phyloP scores from a whole-genome alignment of 2,113 vertebrate species.

The Ciconia boyciana region DNA sequence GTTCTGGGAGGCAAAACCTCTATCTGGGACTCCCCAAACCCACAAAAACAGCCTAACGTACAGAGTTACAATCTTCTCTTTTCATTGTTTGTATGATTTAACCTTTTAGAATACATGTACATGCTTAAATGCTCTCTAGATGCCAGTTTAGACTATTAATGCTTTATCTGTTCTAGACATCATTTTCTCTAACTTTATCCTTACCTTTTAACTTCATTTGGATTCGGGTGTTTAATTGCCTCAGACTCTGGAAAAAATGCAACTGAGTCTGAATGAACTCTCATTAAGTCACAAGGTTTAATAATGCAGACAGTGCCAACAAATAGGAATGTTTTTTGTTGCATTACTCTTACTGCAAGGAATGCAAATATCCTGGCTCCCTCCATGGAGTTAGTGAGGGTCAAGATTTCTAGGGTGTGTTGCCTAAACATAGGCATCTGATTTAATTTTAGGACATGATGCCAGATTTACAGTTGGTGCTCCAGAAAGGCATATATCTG shows the following conservation, averaged over 20 bases:
- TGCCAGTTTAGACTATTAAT: neutral
- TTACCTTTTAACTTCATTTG: neutral
- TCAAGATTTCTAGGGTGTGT: neutral
- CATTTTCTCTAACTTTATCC: neutral
- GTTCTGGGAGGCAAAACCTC: neutral
- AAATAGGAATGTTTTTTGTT: neutral
- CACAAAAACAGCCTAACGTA: neutral
- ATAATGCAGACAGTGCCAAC: neutral
- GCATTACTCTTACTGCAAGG: neutral
- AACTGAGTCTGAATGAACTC: neutral
- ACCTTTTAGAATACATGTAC: neutral
- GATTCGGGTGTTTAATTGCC: neutral
- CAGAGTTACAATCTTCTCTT: neutral
- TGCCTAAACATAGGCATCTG: neutral
- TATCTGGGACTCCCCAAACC: neutral
- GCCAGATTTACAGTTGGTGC: neutral
- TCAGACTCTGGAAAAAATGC: neutral
- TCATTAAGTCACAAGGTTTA: neutral
- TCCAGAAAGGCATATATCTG: neutral
- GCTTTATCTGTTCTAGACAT: neutral
- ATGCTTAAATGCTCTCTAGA: neutral
- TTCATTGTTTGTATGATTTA: neutral
- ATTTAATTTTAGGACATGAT: neutral
- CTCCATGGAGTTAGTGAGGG: neutral
- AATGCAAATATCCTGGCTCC: neutral